These are phyloP conservation scores for Coilia nasus DNA, from an alignment of 2,797 vertebrate species.

Conservation along the genomic window DNA sequence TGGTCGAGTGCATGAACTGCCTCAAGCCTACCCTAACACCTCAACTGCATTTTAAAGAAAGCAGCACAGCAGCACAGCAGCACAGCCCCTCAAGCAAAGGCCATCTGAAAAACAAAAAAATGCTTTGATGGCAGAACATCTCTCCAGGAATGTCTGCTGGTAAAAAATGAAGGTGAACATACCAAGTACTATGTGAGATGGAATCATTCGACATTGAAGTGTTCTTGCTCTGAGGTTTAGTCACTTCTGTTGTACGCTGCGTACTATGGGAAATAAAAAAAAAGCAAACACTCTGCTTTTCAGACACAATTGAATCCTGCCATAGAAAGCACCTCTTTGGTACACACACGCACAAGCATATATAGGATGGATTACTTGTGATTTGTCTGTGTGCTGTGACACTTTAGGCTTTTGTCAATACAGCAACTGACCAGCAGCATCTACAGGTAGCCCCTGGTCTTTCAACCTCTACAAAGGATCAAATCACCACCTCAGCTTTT, in stretches of 20 bases:
- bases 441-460: background rate
- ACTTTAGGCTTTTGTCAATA: background rate
- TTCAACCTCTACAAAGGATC: background rate
- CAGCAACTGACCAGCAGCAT: background rate
- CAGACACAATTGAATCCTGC: background rate
- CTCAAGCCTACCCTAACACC: too few relatives aligned
- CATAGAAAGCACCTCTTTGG: background rate
- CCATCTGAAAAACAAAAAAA: too few relatives aligned
- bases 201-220: too few relatives aligned
- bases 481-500: background rate
- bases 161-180: too few relatives aligned
- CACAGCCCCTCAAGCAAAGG: background rate
- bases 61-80: background rate
- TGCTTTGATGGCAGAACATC: too few relatives aligned
- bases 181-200: too few relatives aligned
- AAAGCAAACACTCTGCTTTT: background rate
- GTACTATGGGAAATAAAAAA: background rate
- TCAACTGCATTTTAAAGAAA: background rate
- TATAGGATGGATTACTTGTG: background rate
- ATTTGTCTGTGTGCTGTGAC: background rate
- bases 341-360: background rate
- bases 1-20: too few relatives aligned
- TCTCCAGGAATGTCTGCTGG: too few relatives aligned
- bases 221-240: too few relatives aligned
- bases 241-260: background rate